Evolutionary conservation across 2,797 vertebrate genomes (phyloP), one percentile per base, ranked within the genome.

Genomic region (Cottoperca gobio): DNA sequence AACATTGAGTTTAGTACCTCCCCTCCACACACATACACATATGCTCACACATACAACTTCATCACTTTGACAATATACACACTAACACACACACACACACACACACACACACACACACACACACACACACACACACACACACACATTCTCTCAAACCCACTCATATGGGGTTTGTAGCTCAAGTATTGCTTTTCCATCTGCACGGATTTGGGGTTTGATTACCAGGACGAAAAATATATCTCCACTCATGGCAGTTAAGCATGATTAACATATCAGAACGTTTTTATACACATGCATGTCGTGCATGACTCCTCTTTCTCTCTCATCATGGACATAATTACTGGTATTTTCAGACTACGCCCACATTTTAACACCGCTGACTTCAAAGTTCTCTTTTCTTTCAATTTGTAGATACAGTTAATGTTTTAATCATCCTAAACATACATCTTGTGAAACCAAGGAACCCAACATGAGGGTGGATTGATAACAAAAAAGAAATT

Each of bases 1-100:
- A 49, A 89, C 73, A 81, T 76, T 54, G 72, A 82, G 77, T 90
- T 78, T 73, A 84, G 71, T 75, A 65, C 54, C 76, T 70, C 52
- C 57, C 76, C 19, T 42, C 43, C 46, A 12, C 66, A 35, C 69
- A 52, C 76, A 75, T 21, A 21, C 67, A 74, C 62, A 66, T 62
- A 59, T 79, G 8, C 31, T 33, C 31, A 26, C 8, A 76, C 55
- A 58, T 62, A 70, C 78, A 70, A 52, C 80, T 65, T 62, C 54
- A 76, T 84, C 65, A 61, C 52, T 73, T 70, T 82, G 58, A 83
- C 76, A 81, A 42, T 8, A 33, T 23, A 58, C 31, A 61, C 28
- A 67, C 63, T 17, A 73, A 81, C 24, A 52, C n/a, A 67, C 28
- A 70, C 71, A 81, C 31, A 70, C 7, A 33, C 31, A 33, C 19